Base-by-base conservation (phyloP, 2,113 vertebrate genomes). In the Prunella fulvescens region DNA sequence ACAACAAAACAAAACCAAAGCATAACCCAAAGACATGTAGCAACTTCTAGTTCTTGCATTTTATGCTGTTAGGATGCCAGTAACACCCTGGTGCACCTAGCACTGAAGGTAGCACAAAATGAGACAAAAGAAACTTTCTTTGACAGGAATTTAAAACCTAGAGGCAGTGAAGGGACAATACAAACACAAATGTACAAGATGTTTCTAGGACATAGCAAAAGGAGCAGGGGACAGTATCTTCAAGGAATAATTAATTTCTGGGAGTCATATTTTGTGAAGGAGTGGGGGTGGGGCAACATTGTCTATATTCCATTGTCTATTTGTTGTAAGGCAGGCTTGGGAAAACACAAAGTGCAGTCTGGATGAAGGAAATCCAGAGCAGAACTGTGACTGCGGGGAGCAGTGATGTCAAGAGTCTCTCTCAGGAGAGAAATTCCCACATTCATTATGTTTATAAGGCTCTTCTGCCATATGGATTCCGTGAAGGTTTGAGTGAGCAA, bases 381-480 rank as follows among this genome's bases (percentile, higher is more conserved):
- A 80, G 31, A 78, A 35, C 11, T 44, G 18, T 16, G 16, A 33
- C 14, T 16, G 4, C 2, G 20, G 35, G 58, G 12, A 67, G 19
- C 31, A 77, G 28, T 3, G n/a, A 37, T 37, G 35, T 53, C 3
- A 9, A 77, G 50, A 51, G 14, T 10, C 14, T 42, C 70, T 67
- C 20, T 77, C 50, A 3, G 4, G n/a, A 72, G 84, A 92, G 12
- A 62, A 80, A 88, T 90, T 80, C 65, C 29, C 44, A 71, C 26
- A 61, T 67, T 94, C 22, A 26, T 83, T 86, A 29, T 45, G 33
- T 76, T 91, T 83, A 14, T 62, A 70, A 81, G 25, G n/a, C 19
- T 92, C 15, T 65, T 87, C 48, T 79, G 80, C 60, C 92, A 66
- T 85, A 92, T 83, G 85, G 66, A 82, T 77, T 92, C 60, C 19